These are phyloP conservation scores for Plagodis pulveraria DNA, from an alignment of 2,888 invertebrate genomes.

Conservation along the genomic window DNA sequence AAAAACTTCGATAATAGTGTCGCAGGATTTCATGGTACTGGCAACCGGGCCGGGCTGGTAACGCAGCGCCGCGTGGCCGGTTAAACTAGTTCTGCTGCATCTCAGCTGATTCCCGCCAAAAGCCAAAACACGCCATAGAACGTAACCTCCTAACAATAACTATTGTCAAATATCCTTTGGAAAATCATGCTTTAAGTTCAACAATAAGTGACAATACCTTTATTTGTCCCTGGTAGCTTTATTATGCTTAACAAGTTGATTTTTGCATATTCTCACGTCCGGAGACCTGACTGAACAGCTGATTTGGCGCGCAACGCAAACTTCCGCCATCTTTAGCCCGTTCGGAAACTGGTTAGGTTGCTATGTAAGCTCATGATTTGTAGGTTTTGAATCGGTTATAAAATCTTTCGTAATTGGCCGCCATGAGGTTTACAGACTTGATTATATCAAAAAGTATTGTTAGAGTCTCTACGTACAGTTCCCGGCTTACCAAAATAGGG, in stretches of 20 bases:
- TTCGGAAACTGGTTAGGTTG: slow-evolving; percentile 37
- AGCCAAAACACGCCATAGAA: slow-evolving; percentile 33
- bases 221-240: background rate
- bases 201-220: slow-evolving; percentile 1
- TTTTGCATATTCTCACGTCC: slow-evolving; percentile 27
- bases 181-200: slow-evolving; percentile 7
- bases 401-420: background rate
- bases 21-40: slow-evolving; percentile 19
- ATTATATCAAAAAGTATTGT: no score
- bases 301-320: slow-evolving; percentile 44
- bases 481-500: no score
- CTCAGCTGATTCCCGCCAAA: slow-evolving; percentile 42
- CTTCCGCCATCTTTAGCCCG: slow-evolving; percentile 38
- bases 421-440: background rate
- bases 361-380: slow-evolving; percentile 8
- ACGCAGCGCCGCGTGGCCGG: slow-evolving; percentile 1
- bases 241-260: background rate
- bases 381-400: slow-evolving; percentile 6
- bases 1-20: background rate
- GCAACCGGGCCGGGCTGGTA: background rate
- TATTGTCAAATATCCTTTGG: slow-evolving; percentile 7
- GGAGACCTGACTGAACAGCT: slow-evolving; percentile 38
- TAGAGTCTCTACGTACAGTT: no score
- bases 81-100: slow-evolving; percentile 35
- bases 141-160: slow-evolving; percentile 10